Percentiles rank a stretch among this genome's conserved stretches.
Evolutionary conservation across 2,797 vertebrate species (phyloP).

Genomic region (Enteromius radiatus): DNA sequence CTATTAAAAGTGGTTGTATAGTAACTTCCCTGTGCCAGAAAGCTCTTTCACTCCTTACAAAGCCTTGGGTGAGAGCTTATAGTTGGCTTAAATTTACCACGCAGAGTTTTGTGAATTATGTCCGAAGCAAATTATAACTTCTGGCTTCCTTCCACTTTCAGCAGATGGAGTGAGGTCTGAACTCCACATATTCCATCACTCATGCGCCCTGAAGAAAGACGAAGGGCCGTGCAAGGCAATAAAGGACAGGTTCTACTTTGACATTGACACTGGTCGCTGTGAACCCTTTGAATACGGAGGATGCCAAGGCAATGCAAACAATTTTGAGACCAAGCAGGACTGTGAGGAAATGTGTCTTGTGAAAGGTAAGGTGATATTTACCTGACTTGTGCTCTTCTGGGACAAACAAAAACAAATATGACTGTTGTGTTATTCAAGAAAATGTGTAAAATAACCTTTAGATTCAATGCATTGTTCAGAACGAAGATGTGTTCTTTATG

Average conservation of each 20-base stretch:
- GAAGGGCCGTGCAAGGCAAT: constrained; percentile 85
- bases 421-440: neutral
- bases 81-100: constrained; percentile 59
- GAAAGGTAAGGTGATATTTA: constrained; percentile 75
- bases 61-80: constrained; percentile 62
- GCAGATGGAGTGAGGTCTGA: constrained; percentile 65
- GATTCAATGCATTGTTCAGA: neutral
- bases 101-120: constrained; percentile 32
- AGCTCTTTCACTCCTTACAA: constrained; percentile 57
- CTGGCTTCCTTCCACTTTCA: constrained; percentile 43
- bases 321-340: constrained; percentile 80
- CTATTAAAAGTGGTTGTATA: constrained; percentile 39
- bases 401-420: neutral
- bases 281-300: constrained; percentile 87
- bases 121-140: constrained; percentile 47
- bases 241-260: constrained; percentile 81
- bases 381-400: neutral
- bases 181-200: constrained; percentile 75
- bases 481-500: neutral
- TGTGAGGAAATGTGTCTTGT: constrained; percentile 82
- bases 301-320: constrained; percentile 88
- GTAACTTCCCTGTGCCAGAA: constrained; percentile 56
- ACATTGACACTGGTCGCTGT: constrained; percentile 77
- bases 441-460: constrained; percentile 13
- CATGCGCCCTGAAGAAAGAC: constrained; percentile 84